These are phyloP conservation scores for Dastarcus helophoroides DNA, from an alignment of 2,888 invertebrate species.

Conservation along the genomic window DNA sequence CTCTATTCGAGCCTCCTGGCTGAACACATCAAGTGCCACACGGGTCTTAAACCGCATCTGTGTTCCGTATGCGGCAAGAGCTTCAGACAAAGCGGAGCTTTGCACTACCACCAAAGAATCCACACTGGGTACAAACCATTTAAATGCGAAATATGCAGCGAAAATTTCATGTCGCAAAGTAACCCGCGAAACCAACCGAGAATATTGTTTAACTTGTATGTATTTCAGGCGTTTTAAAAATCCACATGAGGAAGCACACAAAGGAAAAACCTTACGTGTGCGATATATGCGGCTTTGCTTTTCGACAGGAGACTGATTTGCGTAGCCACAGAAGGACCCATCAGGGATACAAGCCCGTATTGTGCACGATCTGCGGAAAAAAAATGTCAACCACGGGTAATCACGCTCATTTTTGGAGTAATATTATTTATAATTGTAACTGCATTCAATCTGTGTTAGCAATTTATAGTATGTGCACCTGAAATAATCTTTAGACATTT, in stretches of 20 bases:
- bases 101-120: slow-evolving; percentile 27
- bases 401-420: too few species aligned
- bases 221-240: slow-evolving; percentile 21
- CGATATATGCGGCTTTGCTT: slow-evolving; percentile 7
- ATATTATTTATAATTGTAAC: too few species aligned
- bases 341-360: slow-evolving; percentile 5
- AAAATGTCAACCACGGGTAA: slow-evolving; percentile 6
- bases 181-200: slow-evolving; percentile 8
- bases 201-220: too few species aligned
- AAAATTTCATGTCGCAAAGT: slow-evolving; percentile 23
- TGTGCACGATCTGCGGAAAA: slow-evolving; percentile 7
- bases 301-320: slow-evolving; percentile 7
- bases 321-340: slow-evolving; percentile 5
- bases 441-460: too few species aligned
- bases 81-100: slow-evolving; percentile 30
- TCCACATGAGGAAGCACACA: slow-evolving; percentile 26
- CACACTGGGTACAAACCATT: slow-evolving; percentile 28
- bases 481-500: too few species aligned
- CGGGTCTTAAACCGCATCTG: slow-evolving; percentile 31
- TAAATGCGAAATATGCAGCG: slow-evolving; percentile 20
- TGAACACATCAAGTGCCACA: slow-evolving; percentile 34
- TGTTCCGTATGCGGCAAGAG: slow-evolving; percentile 29
- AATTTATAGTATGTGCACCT: too few species aligned
- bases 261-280: slow-evolving; percentile 22
- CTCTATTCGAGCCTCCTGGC: slow-evolving; percentile 27